phyloP scores from a whole-genome alignment of 2,113 vertebrate species.

The Artemisiospiza belli region DNA sequence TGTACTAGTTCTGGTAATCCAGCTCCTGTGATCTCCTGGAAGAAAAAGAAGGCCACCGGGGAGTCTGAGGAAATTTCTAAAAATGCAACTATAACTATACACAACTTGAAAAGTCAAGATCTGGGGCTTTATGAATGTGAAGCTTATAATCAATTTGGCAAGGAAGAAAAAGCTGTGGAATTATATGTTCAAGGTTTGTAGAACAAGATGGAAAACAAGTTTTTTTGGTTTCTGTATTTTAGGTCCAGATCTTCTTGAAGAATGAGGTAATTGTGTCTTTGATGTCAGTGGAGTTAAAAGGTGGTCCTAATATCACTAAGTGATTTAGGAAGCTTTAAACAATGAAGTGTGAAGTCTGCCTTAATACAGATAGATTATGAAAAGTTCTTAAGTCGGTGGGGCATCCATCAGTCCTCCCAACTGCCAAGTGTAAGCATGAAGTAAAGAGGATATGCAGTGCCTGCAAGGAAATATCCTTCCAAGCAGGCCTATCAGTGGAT shows the following conservation, averaged over 20 bases:
- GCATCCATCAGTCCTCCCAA: background rate
- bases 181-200: constrained; percentile 71
- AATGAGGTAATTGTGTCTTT: background rate
- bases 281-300: background rate
- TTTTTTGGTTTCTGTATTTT: background rate
- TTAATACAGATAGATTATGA: background rate
- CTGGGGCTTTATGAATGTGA: constrained; percentile 74
- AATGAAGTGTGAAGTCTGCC: background rate
- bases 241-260: background rate
- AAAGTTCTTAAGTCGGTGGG: background rate
- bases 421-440: background rate
- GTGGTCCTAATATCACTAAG: background rate
- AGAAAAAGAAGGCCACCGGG: constrained; percentile 2
- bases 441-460: background rate
- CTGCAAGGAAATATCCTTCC: background rate
- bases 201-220: background rate
- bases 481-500: background rate
- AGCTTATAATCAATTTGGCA: constrained; percentile 62
- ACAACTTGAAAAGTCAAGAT: constrained; percentile 59
- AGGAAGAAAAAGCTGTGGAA: constrained; percentile 48
- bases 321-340: background rate
- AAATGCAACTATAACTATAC: constrained; percentile 61
- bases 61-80: constrained; percentile 18
- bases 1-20: constrained; percentile 73
- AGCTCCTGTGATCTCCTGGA: constrained; percentile 67